These are phyloP conservation scores for Eupsilia transversa DNA, from an alignment of 2,888 invertebrate species.

Conservation along the genomic window DNA sequence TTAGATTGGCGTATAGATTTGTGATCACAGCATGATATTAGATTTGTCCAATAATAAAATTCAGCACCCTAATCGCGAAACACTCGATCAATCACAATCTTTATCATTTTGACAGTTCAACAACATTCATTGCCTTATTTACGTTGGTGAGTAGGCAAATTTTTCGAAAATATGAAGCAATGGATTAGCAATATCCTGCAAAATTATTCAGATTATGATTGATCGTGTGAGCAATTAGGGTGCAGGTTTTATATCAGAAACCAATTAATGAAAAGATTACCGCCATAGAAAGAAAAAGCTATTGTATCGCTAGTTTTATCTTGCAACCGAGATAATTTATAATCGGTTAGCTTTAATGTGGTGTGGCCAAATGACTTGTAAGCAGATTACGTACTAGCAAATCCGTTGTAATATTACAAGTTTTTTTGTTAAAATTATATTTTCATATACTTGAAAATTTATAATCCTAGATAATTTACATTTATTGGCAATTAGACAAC, in stretches of 20 bases:
- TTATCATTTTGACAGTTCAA: too few relatives aligned
- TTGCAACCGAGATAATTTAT: neutral
- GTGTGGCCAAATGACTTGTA: neutral
- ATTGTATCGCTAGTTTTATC: neutral
- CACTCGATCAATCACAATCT: too few relatives aligned
- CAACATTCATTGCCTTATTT: too few relatives aligned
- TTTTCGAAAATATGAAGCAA: too few relatives aligned
- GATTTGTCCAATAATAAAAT: neutral
- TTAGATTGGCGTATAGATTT: neutral
- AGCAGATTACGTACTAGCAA: neutral
- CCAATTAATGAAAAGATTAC: neutral
- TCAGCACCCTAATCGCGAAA: too few relatives aligned
- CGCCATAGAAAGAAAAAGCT: neutral
- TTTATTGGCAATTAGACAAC: neutral
- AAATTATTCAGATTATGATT: too few relatives aligned
- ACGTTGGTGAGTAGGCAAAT: too few relatives aligned
- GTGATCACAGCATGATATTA: neutral
- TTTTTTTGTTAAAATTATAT: neutral
- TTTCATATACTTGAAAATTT: neutral
- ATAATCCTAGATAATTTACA: neutral
- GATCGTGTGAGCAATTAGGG: too few relatives aligned
- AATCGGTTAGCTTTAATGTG: neutral
- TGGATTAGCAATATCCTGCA: too few relatives aligned
- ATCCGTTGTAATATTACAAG: neutral
- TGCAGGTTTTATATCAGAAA: neutral